Base-by-base conservation (phyloP, 1,140 invertebrate genomes). In the Ceratitis capitata region DNA sequence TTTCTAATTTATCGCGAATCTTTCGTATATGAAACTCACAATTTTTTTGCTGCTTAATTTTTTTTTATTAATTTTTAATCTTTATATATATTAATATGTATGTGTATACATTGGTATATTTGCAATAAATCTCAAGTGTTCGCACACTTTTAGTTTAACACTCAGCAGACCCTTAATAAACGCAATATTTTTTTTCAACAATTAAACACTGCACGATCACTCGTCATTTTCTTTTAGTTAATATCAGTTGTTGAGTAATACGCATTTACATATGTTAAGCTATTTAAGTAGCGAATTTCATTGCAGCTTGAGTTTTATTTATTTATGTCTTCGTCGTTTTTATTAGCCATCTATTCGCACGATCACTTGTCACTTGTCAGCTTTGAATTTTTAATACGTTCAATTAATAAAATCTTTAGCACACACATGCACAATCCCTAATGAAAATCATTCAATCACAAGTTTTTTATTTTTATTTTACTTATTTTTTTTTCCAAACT, bases 301-400 rank as follows among this genome's bases (percentile, higher is more conserved):
- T 69, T 42, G 64, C 14, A 35, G 29, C 29, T 35, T 53, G 14
- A 5, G 16, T 78, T 42, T 42, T 7, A 12, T 45, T n/a, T 47
- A 7, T 23, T 78, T 45, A 23, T 26, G 35, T 35, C 1, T 69
- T 14, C 3, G 2, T 23, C n/a, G 35, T 39, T 39, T 74, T n/a
- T 9, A 9, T 74, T 9, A 64, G 58, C 7, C 3, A 69, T 69
- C 32, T 32, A n/a, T 23, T 78, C 5, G 7, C 69, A n/a, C 4
- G 39, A 23, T 78, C 69, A 78, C 69, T 78, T 78, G 35, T 78
- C 69, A 78, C 69, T 78, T 78, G 35, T 78, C 69, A 35, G 61
- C 16, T 23, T 9, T 14, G 32, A 29, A 26, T 61, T 26, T 10
- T 9, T 69, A 69, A 23, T 78, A 16, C 32, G 6, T 6, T 45